These are phyloP conservation scores for Cuniculus paca DNA, from an alignment of 2,797 vertebrate genomes.

Conservation along the genomic window DNA sequence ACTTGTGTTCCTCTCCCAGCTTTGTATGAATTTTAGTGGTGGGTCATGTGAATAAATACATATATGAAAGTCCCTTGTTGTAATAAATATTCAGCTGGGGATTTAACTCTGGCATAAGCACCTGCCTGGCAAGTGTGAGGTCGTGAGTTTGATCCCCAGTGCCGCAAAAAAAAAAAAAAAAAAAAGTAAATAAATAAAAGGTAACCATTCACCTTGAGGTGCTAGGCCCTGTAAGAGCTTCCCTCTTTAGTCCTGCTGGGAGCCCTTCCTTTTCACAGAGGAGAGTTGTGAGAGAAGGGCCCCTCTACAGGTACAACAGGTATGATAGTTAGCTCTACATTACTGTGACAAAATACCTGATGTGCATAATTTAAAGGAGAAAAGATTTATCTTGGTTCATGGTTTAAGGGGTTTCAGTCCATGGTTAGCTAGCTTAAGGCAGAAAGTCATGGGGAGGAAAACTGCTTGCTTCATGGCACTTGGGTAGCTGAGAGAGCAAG, in stretches of 20 bases:
- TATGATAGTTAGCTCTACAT: background rate
- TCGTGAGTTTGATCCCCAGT: too few relatives aligned
- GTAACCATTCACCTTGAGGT: background rate
- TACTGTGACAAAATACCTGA: background rate
- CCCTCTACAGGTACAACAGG: background rate
- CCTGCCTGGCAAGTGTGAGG: too few relatives aligned
- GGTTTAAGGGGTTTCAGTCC: background rate
- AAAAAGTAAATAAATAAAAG: too few relatives aligned
- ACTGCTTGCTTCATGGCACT: background rate
- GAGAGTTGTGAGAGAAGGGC: background rate
- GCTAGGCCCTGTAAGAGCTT: background rate
- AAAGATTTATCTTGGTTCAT: background rate
- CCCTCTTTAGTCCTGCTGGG: background rate
- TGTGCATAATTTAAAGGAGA: background rate
- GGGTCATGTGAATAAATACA: background rate
- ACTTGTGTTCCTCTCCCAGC: too few relatives aligned
- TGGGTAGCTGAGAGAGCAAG: background rate
- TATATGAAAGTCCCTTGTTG: background rate
- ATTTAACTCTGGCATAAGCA: too few relatives aligned
- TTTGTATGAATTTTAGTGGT: background rate
- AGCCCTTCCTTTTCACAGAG: background rate
- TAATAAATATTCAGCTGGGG: too few relatives aligned
- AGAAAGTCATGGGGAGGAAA: background rate
- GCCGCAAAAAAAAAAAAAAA: too few relatives aligned
- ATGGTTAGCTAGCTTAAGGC: background rate